These are phyloP conservation scores for Chymomyza procnemis DNA, from an alignment of 2,888 invertebrate species.

Conservation along the genomic window DNA sequence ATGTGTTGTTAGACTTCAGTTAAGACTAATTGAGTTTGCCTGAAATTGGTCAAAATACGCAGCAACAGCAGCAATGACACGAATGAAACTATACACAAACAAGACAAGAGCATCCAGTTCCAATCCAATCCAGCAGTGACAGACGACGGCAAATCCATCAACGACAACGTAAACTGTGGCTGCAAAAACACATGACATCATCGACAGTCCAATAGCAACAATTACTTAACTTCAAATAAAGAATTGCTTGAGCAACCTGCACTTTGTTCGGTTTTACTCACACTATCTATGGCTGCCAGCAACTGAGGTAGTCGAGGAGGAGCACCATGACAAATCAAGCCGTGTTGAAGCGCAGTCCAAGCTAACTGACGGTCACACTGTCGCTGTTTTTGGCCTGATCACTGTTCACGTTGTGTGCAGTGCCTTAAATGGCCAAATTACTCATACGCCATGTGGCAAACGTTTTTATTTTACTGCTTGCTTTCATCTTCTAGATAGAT, in stretches of 20 bases:
- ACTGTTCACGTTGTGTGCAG: conserved; percentile 29
- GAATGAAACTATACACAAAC: conserved; percentile 5
- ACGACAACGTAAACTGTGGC: conserved; percentile 40
- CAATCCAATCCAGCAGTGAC: conserved; percentile 18
- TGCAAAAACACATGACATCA: conserved; percentile 53
- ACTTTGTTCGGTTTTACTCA: background rate
- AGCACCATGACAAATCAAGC: conserved; percentile 17
- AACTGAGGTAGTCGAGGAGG: background rate
- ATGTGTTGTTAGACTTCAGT: conserved; percentile 43
- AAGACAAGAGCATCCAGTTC: conserved; percentile 45
- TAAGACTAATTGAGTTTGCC: conserved; percentile 67
- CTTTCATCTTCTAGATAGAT: background rate
- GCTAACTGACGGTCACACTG: background rate
- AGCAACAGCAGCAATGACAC: conserved; percentile 34
- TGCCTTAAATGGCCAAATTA: conserved; percentile 40
- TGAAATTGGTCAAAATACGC: conserved; percentile 70
- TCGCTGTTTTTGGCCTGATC: background rate
- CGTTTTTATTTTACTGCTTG: background rate
- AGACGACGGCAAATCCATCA: conserved; percentile 61
- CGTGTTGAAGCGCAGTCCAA: background rate
- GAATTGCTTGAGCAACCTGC: conserved; percentile 47
- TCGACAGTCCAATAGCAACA: conserved; percentile 9
- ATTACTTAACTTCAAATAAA: conserved; percentile 59
- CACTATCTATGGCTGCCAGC: background rate
- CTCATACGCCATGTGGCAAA: conserved; percentile 41